These are phyloP conservation scores for Plectropomus leopardus DNA, from an alignment of 2,113 vertebrate genomes.

Conservation along the genomic window DNA sequence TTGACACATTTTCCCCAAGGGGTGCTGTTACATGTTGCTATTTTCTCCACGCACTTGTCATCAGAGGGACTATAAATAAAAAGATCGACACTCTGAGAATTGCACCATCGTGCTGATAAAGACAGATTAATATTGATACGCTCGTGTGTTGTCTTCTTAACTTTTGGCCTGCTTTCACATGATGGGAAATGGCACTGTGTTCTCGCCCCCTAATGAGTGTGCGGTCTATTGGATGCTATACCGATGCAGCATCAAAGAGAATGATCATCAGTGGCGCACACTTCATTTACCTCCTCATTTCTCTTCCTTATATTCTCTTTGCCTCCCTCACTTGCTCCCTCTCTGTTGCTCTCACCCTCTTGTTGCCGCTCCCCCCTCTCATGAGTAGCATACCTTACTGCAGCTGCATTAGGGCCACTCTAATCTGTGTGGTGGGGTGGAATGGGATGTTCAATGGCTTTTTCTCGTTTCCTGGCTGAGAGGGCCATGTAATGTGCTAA, in stretches of 20 bases:
- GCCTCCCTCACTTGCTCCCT: constrained; percentile 16
- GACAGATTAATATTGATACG: not conserved
- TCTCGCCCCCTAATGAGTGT: constrained; percentile 52
- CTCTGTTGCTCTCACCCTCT: constrained; percentile 26
- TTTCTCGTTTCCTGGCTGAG: constrained; percentile 69
- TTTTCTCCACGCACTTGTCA: not conserved
- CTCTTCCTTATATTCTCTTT: constrained; percentile 66
- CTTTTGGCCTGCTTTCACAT: constrained; percentile 27
- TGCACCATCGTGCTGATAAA: constrained; percentile 13
- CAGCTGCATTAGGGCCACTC: constrained; percentile 70
- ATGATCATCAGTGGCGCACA: constrained; percentile 65
- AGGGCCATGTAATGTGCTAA: constrained; percentile 80
- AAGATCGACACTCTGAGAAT: not conserved
- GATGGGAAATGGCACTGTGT: constrained; percentile 33
- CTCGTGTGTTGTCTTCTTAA: constrained; percentile 37
- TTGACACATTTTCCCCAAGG: not conserved
- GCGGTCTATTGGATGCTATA: constrained; percentile 42
- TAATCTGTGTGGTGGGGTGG: constrained; percentile 67
- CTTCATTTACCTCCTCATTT: constrained; percentile 74
- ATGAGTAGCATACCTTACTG: constrained; percentile 58
- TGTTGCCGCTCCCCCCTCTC: constrained; percentile 26
- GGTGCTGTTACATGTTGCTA: constrained; percentile 13
- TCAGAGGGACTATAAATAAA: constrained; percentile 24
- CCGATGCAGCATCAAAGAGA: constrained; percentile 66
- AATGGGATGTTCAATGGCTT: constrained; percentile 75